Conservation (phyloP, 2,888 invertebrate genomes). For the Ephialtes manifestator region DNA sequence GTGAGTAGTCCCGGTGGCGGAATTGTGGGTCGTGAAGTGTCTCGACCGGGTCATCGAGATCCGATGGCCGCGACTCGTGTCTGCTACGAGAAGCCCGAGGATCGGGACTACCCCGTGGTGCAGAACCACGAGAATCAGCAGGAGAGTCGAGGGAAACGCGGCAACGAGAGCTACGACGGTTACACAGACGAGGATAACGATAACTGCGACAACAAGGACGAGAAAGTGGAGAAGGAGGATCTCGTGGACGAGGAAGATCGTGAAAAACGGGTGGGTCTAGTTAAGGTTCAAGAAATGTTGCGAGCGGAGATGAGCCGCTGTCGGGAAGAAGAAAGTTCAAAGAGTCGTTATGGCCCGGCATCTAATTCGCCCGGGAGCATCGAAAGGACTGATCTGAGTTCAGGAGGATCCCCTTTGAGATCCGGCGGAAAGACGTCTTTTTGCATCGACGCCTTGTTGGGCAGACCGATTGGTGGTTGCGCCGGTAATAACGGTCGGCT, state of each 20-base stretch:
- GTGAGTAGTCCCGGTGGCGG: constrained; percentile 19
- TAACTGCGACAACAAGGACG: constrained; percentile 25
- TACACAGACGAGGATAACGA: constrained; percentile 41
- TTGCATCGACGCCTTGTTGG: constrained; percentile 95
- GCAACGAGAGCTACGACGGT: constrained; percentile 25
- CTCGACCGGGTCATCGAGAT: constrained; percentile 3
- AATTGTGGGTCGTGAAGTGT: neutral
- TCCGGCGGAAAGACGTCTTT: constrained; percentile 90
- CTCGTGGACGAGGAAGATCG: constrained; percentile 61
- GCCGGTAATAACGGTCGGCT: constrained; percentile 37
- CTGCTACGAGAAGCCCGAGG: constrained; percentile 27
- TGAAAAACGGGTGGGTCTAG: constrained; percentile 69
- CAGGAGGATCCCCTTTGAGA: constrained; percentile 52
- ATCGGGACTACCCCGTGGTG: constrained; percentile 10
- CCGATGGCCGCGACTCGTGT: constrained; percentile 18
- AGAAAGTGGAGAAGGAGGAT: neutral
- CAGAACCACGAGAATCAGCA: constrained; percentile 2
- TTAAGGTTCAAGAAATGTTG: constrained; percentile 63
- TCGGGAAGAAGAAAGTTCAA: constrained; percentile 55
- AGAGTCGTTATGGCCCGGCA: constrained; percentile 23
- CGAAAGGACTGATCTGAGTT: constrained; percentile 48
- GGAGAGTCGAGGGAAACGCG: constrained; percentile 6
- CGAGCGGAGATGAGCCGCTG: constrained; percentile 63
- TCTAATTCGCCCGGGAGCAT: constrained; percentile 43
- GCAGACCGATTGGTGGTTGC: constrained; percentile 86